Percentiles rank a stretch among this genome's conserved stretches.
These are phyloP conservation scores for Manis javanica DNA, from an alignment of 2,797 vertebrate species.

Conservation along the genomic window DNA sequence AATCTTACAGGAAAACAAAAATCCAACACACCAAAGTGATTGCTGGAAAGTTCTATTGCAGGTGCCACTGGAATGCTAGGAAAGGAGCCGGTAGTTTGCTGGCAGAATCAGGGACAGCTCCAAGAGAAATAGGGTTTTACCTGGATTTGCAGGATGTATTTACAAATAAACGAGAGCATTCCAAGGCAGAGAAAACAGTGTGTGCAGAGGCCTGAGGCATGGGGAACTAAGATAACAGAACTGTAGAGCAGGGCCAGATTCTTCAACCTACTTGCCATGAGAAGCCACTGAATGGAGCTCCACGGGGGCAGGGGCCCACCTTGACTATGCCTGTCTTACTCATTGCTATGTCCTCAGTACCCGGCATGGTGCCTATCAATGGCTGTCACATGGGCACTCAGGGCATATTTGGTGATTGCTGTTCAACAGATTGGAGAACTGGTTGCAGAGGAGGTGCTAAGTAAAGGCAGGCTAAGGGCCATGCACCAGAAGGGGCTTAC, in stretches of 20 bases:
- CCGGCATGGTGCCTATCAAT: neutral
- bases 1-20: conserved; percentile 3
- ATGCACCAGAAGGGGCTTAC: neutral
- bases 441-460: neutral
- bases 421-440: neutral
- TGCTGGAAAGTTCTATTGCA: neutral
- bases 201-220: neutral
- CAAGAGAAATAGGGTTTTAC: neutral
- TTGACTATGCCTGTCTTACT: neutral
- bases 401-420: neutral
- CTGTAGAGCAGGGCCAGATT: neutral
- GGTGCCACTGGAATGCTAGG: neutral
- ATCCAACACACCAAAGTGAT: neutral
- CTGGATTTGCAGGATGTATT: neutral
- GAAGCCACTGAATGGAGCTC: neutral
- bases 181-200: neutral
- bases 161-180: neutral
- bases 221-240: neutral
- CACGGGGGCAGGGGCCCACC: neutral
- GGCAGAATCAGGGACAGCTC: neutral
- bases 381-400: neutral
- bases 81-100: neutral
- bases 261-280: neutral
- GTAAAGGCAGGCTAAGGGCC: neutral
- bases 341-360: neutral